Evolutionary conservation across 2,888 invertebrate genomes (phyloP).

Genomic region (Dilophus febrilis): DNA sequence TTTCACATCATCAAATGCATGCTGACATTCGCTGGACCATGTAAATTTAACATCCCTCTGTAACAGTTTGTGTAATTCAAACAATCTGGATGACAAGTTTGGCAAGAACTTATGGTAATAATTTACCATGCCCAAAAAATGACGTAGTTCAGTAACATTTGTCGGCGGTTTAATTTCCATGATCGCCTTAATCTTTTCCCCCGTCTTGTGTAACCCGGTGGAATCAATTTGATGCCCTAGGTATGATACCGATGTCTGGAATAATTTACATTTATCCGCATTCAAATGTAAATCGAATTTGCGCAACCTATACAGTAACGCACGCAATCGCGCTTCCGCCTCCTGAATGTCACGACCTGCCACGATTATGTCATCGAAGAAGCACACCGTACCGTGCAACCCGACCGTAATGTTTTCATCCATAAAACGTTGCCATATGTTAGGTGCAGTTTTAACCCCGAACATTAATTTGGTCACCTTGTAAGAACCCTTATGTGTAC

Average conservation of each 20-base stretch:
- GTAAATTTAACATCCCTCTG: background rate
- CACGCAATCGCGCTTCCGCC: background rate
- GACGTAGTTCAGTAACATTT: background rate
- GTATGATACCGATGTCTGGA: background rate
- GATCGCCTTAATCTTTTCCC: conserved; percentile 1
- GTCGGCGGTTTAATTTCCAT: background rate
- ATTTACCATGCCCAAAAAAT: conserved; percentile 1
- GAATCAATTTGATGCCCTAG: background rate
- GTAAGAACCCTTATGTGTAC: conserved; percentile 10
- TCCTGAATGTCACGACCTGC: conserved; percentile 5
- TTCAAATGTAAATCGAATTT: background rate
- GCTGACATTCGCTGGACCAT: background rate
- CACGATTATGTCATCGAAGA: conserved; percentile 10
- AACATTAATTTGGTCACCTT: conserved; percentile 7
- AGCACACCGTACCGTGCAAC: conserved; percentile 5
- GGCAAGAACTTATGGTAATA: background rate
- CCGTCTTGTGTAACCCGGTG: background rate
- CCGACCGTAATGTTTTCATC: conserved; percentile 9
- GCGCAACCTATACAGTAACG: background rate
- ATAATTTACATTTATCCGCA: conserved; percentile 2
- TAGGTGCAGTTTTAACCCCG: conserved; percentile 9
- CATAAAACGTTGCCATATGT: conserved; percentile 9
- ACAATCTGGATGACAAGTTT: background rate
- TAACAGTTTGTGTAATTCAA: background rate
- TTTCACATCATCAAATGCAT: too few relatives aligned